phyloP scores from a whole-genome alignment of 1,140 invertebrate species.

The Camponotus pennsylvanicus region DNA sequence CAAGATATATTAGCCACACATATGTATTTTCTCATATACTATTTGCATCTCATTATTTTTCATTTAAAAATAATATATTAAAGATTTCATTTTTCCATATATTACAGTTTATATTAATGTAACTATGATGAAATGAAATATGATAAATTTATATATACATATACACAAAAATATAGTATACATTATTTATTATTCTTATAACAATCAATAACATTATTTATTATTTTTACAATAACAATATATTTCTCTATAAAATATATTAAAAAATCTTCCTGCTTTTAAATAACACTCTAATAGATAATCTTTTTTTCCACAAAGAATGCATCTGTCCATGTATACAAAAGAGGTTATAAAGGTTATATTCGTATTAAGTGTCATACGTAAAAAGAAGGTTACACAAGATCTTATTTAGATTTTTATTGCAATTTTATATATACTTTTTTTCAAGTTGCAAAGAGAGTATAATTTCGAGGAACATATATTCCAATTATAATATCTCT shows the following conservation, averaged over 20 bases:
- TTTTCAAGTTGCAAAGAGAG: neutral
- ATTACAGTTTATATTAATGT: neutral
- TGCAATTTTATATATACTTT: neutral
- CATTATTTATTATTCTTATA: neutral
- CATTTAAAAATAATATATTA: slow-evolving; percentile 23
- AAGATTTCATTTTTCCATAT: neutral
- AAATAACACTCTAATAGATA: neutral
- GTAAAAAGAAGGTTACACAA: neutral
- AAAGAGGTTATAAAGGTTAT: slow-evolving; percentile 10
- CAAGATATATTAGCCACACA: neutral
- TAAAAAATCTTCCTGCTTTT: neutral
- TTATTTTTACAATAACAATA: neutral
- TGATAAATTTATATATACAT: neutral
- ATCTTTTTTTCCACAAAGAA: neutral
- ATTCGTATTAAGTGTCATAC: neutral
- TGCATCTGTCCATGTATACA: too few relatives aligned
- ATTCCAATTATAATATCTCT: neutral
- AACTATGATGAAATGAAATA: neutral
- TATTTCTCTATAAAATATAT: neutral
- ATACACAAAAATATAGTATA: neutral
- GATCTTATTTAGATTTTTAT: neutral
- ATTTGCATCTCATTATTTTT: slow-evolving; percentile 9
- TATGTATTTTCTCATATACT: neutral
- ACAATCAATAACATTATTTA: too few relatives aligned
- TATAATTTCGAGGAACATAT: neutral